phyloP scores from a whole-genome alignment of 2,113 vertebrate species.

The Phoxinus phoxinus region DNA sequence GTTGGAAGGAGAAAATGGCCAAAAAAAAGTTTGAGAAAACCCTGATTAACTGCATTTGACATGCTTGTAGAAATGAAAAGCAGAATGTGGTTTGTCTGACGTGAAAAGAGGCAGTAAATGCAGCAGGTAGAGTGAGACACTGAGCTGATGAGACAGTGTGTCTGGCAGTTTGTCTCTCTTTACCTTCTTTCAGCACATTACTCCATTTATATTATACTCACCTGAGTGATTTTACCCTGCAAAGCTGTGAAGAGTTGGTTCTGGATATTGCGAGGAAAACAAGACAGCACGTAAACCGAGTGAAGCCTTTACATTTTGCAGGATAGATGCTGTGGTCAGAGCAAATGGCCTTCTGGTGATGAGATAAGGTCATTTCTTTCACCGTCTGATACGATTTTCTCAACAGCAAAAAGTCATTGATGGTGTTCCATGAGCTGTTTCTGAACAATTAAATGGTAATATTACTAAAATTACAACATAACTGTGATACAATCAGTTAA shows the following conservation, averaged over 20 bases:
- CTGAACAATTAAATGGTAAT: background rate
- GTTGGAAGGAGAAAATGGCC: background rate
- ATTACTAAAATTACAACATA: background rate
- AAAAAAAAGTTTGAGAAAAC: background rate
- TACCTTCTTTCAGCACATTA: conserved; percentile 20
- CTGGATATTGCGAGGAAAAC: conserved; percentile 11
- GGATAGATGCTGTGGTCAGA: conserved; percentile 16
- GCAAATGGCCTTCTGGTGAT: conserved; percentile 33
- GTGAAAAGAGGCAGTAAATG: conserved; percentile 11
- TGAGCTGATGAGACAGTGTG: conserved; percentile 42
- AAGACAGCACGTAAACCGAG: conserved; percentile 14
- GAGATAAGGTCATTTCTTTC: conserved; percentile 25
- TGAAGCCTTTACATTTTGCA: conserved; percentile 23
- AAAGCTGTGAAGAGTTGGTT: conserved; percentile 17
- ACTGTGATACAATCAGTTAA: background rate
- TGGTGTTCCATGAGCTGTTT: background rate
- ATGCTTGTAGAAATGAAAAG: conserved; percentile 5
- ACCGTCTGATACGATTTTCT: background rate
- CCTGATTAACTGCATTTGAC: conserved; percentile 33
- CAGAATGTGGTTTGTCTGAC: conserved; percentile 13
- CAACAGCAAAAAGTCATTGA: conserved; percentile 8
- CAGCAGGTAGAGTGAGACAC: conserved; percentile 17
- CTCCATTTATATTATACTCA: conserved; percentile 31
- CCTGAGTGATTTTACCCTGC: conserved; percentile 12
- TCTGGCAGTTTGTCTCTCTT: conserved; percentile 41